Evolutionary conservation across 2,888 invertebrate genomes (phyloP).

Genomic region (Tetragonisca angustula): DNA sequence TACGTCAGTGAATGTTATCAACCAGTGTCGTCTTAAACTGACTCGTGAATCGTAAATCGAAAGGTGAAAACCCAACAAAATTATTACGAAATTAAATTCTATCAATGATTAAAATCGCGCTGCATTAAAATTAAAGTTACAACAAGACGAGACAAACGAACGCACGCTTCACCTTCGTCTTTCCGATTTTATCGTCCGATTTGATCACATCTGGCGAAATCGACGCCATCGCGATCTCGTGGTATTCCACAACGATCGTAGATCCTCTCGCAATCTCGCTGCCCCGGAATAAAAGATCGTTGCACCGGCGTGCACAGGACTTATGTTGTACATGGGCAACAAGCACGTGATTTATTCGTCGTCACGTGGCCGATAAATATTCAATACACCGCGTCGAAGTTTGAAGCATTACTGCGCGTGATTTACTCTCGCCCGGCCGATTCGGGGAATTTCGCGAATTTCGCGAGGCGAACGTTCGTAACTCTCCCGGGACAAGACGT

Average conservation of each 20-base stretch:
- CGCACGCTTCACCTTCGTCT: too few relatives aligned
- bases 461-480: slow-evolving; percentile 27
- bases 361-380: slow-evolving; percentile 35
- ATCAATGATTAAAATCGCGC: too few relatives aligned
- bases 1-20: too few relatives aligned
- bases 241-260: background rate
- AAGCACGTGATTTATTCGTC: slow-evolving; percentile 18
- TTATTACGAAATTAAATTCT: too few relatives aligned
- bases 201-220: background rate
- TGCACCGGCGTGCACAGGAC: background rate
- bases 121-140: too few relatives aligned
- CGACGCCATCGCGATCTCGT: background rate
- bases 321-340: slow-evolving; percentile 13
- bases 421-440: slow-evolving; percentile 29
- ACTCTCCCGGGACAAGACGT: slow-evolving; percentile 35
- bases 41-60: too few relatives aligned
- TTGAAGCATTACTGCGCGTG: slow-evolving; percentile 33
- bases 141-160: too few relatives aligned
- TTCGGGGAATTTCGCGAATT: slow-evolving; percentile 52
- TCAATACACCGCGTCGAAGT: slow-evolving; percentile 27
- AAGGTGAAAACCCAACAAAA: too few relatives aligned
- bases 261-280: background rate
- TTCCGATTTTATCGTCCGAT: too few relatives aligned
- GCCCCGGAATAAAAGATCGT: too few relatives aligned
- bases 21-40: too few relatives aligned